Conservation (phyloP, 2,113 vertebrate genomes). For the Sinocyclocheilus anshuiensis region DNA sequence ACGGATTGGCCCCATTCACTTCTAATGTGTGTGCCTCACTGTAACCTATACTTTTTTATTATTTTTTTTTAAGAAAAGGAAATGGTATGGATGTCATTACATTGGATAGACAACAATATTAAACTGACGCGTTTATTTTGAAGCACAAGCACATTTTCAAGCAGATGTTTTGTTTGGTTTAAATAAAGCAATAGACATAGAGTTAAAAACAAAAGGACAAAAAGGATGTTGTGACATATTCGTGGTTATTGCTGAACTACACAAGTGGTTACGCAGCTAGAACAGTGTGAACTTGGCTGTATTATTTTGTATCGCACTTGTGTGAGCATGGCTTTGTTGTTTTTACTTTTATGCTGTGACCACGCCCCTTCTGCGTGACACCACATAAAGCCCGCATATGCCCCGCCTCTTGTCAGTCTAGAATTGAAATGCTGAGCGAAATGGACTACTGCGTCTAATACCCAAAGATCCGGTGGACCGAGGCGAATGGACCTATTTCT, state of each 20-base stretch:
- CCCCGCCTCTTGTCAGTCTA: slow-evolving; percentile 12
- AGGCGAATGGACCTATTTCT: slow-evolving; percentile 53
- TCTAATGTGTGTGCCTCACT: too few relatives aligned
- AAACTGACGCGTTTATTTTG: too few relatives aligned
- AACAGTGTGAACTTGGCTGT: too few relatives aligned
- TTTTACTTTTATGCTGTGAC: slow-evolving; percentile 46
- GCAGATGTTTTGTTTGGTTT: not conserved
- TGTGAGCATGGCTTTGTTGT: slow-evolving; percentile 33
- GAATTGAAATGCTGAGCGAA: not conserved
- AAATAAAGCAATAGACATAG: not conserved
- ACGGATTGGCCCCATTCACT: too few relatives aligned
- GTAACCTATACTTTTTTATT: too few relatives aligned
- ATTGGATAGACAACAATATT: too few relatives aligned
- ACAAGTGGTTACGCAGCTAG: not conserved
- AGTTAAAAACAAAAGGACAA: not conserved
- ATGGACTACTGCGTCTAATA: slow-evolving; percentile 21
- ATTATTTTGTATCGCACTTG: not conserved
- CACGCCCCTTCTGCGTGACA: slow-evolving; percentile 64
- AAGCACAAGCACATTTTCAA: too few relatives aligned
- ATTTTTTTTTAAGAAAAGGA: too few relatives aligned
- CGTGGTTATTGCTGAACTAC: not conserved
- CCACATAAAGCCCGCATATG: slow-evolving; percentile 15
- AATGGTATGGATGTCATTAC: too few relatives aligned
- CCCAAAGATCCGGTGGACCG: slow-evolving; percentile 42
- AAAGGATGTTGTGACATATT: too few relatives aligned